Percentiles rank a stretch among this genome's conserved stretches.
Evolutionary conservation across 2,888 invertebrate species (phyloP).

Genomic region (Phragmatobia fuliginosa): DNA sequence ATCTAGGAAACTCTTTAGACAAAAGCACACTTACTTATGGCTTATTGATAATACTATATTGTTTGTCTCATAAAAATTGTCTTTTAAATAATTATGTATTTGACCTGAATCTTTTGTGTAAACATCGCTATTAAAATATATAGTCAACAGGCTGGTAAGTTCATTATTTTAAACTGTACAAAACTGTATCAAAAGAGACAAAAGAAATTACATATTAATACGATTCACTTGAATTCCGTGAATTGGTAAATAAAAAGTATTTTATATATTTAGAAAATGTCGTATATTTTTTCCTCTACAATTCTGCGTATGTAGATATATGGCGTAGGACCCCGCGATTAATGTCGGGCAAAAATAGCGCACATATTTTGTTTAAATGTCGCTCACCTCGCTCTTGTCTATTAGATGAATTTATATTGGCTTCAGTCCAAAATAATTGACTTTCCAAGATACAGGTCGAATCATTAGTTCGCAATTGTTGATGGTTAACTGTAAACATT

Average conservation of each 20-base stretch:
- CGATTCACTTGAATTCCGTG: neutral
- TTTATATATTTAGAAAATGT: neutral
- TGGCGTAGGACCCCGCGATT: conserved; percentile 51
- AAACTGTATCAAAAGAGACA: neutral
- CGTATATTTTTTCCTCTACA: conserved; percentile 18
- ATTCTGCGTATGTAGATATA: conserved; percentile 17
- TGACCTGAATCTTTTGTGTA: neutral
- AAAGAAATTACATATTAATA: too few relatives aligned
- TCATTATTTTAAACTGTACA: neutral
- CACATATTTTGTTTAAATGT: conserved; percentile 71
- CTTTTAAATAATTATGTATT: neutral
- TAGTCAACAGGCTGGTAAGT: neutral
- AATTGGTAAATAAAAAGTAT: neutral
- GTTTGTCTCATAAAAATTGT: neutral
- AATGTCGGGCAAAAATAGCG: conserved; percentile 77
- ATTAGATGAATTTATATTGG: conserved; percentile 75
- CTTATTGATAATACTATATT: neutral
- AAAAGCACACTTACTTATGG: too few relatives aligned
- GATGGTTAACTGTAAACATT: conserved; percentile 57
- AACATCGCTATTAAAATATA: neutral
- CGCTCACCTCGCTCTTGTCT: conserved; percentile 76
- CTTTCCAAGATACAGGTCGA: conserved; percentile 63
- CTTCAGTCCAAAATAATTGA: conserved; percentile 71
- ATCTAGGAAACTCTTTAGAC: too few relatives aligned
- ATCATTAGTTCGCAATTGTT: conserved; percentile 46